phyloP scores from a whole-genome alignment of 2,797 vertebrate genomes.

The Peromyscus attwateri region DNA sequence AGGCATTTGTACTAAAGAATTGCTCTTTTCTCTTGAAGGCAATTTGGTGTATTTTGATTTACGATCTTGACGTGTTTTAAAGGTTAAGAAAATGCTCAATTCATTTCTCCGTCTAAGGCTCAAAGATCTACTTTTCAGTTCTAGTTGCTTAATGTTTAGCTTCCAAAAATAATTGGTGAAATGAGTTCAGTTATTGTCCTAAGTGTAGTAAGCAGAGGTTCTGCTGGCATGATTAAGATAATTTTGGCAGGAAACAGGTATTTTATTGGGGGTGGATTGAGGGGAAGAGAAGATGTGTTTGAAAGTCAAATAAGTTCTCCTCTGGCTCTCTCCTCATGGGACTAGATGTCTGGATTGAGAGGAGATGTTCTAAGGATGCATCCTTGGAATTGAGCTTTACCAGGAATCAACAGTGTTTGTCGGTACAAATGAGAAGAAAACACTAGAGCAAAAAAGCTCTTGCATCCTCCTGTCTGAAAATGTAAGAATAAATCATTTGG shows the following conservation, averaged over 20 bases:
- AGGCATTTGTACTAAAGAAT: slow-evolving; percentile 72
- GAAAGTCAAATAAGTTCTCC: slow-evolving; percentile 45
- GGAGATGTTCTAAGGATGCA: slow-evolving; percentile 22
- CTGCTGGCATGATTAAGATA: neutral
- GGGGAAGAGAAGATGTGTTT: neutral
- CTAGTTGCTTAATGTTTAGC: slow-evolving; percentile 33
- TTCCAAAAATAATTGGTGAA: slow-evolving; percentile 29
- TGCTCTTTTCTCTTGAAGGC: slow-evolving; percentile 71
- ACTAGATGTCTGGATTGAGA: slow-evolving; percentile 31
- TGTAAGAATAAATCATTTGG: slow-evolving; percentile 28
- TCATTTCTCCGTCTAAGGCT: slow-evolving; percentile 67
- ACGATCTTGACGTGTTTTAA: slow-evolving; percentile 76
- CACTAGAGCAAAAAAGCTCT: neutral
- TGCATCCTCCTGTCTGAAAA: slow-evolving; percentile 28
- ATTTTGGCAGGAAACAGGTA: neutral
- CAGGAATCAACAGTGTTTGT: neutral
- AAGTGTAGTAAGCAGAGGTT: neutral
- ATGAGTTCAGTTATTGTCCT: neutral
- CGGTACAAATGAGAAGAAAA: neutral
- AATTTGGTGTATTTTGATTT: slow-evolving; percentile 79
- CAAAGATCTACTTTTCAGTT: slow-evolving; percentile 32
- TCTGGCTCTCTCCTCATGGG: neutral
- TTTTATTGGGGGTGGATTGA: neutral
- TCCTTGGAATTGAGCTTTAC: slow-evolving; percentile 12
- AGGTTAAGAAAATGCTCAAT: slow-evolving; percentile 73